These are phyloP conservation scores for Nyctalus aviator DNA, from an alignment of 2,797 vertebrate species.

Conservation along the genomic window DNA sequence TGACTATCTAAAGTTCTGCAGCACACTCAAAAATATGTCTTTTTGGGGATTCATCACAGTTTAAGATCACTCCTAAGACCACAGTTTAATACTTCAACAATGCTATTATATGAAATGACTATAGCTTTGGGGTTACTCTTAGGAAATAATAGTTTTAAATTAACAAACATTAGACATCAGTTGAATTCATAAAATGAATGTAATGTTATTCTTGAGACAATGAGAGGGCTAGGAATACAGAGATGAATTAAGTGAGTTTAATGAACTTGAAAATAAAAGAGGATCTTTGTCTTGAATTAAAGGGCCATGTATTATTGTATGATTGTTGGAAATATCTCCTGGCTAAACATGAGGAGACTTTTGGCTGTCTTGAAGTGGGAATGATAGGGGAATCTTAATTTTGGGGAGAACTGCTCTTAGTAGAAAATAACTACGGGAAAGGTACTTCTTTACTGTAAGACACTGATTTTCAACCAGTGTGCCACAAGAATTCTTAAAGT, in stretches of 20 bases:
- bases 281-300: not conserved
- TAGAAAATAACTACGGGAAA: not conserved
- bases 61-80: not conserved
- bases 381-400: not conserved
- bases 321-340: not conserved
- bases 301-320: not conserved
- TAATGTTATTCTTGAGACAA: not conserved
- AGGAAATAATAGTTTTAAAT: not conserved
- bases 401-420: not conserved
- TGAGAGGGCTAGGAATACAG: not conserved
- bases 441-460: not conserved
- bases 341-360: not conserved
- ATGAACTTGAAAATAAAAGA: constrained; percentile 17
- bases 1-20: too few species aligned
- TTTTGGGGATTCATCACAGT: not conserved
- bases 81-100: not conserved
- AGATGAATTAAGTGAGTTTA: not conserved
- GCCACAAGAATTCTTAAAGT: not conserved
- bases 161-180: not conserved
- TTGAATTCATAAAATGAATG: not conserved
- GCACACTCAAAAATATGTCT: too few species aligned
- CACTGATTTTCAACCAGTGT: not conserved
- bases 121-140: not conserved
- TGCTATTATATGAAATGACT: not conserved
- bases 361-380: not conserved